phyloP scores from a whole-genome alignment of 2,797 vertebrate genomes.

The Hafferia zeledoni region DNA sequence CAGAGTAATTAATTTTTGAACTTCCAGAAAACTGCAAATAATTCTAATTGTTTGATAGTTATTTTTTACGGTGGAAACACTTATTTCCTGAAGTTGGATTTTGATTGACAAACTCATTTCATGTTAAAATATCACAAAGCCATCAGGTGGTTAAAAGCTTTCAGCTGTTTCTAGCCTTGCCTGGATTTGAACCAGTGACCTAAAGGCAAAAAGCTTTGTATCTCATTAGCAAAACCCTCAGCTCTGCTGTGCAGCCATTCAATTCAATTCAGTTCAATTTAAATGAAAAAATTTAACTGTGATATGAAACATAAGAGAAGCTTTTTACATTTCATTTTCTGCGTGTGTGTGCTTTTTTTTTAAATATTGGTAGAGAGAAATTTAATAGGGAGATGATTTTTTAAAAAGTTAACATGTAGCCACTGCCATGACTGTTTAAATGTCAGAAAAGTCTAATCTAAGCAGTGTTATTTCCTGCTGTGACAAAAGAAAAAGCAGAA shows the following conservation, averaged over 20 bases:
- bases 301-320: slow-evolving; percentile 51
- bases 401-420: slow-evolving; percentile 30
- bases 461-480: slow-evolving; percentile 55
- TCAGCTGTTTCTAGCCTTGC: slow-evolving; percentile 46
- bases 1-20: slow-evolving; percentile 26
- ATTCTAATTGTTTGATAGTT: not conserved
- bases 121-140: slow-evolving; percentile 20
- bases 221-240: slow-evolving; percentile 48
- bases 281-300: slow-evolving; percentile 41
- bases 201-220: slow-evolving; percentile 53
- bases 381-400: slow-evolving; percentile 47
- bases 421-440: slow-evolving; percentile 50
- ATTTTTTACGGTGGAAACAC: not conserved
- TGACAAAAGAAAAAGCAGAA: slow-evolving; percentile 60
- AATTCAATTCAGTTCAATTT: slow-evolving; percentile 18
- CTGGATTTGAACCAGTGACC: slow-evolving; percentile 46
- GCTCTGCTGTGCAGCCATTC: slow-evolving; percentile 24
- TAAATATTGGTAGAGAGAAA: slow-evolving; percentile 1
- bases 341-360: not conserved
- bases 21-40: slow-evolving; percentile 17
- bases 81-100: slow-evolving; percentile 31
- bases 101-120: slow-evolving; percentile 53
- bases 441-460: slow-evolving; percentile 42
- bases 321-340: slow-evolving; percentile 55
- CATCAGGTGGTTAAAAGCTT: slow-evolving; percentile 59